A percentile compares a stretch with the other conserved stretches of the same genome.
Conservation (phyloP, 2,113 vertebrate species). For the Protobothrops flavoviridis region DNA sequence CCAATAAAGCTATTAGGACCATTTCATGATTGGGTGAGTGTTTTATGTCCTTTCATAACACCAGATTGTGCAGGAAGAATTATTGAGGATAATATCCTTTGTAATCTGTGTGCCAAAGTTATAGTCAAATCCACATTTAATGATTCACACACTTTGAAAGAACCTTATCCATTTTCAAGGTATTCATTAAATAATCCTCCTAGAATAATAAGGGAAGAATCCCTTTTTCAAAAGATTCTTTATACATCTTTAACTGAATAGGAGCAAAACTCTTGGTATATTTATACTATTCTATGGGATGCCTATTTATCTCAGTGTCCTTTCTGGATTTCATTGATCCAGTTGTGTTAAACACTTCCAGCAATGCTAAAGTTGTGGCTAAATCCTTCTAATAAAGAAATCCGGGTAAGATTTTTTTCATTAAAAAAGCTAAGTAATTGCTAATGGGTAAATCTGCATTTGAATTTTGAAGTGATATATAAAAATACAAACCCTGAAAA, state of each 20-base stretch:
- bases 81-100: background rate
- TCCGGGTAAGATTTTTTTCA: background rate
- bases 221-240: background rate
- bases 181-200: background rate
- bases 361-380: background rate
- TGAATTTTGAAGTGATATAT: background rate
- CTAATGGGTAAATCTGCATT: background rate
- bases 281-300: background rate
- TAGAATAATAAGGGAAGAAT: background rate
- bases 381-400: background rate
- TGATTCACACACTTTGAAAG: background rate
- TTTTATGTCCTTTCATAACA: background rate
- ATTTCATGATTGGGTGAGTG: background rate
- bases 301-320: background rate
- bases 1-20: background rate
- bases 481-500: background rate
- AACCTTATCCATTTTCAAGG: background rate
- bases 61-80: background rate
- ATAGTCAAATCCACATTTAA: background rate
- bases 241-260: background rate
- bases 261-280: background rate
- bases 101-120: background rate
- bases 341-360: background rate
- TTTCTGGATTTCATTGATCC: background rate
- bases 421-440: background rate